These are phyloP conservation scores for Palythoa caribaeorum DNA, from an alignment of 92 coral and sea anemone genomes.

Conservation along the genomic window DNA sequence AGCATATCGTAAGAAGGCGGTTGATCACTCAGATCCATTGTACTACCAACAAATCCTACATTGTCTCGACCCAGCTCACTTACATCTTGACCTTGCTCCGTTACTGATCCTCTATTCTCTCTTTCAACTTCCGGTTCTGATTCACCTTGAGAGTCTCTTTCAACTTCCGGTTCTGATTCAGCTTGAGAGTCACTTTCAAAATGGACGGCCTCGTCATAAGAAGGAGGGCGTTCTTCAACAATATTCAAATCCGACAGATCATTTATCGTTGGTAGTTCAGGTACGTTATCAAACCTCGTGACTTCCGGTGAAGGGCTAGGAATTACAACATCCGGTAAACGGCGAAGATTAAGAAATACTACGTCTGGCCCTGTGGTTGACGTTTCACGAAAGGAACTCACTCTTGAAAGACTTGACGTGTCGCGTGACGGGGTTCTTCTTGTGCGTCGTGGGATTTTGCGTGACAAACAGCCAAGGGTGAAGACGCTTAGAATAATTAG, in stretches of 20 bases:
- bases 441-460: not conserved
- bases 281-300: not conserved
- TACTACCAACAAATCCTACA: constrained; percentile 26
- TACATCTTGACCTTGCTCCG: not conserved
- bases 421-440: not conserved
- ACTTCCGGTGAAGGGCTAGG: constrained; percentile 7
- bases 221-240: constrained; percentile 28
- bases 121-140: constrained; percentile 35
- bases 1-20: constrained; percentile 17
- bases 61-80: constrained; percentile 26
- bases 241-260: constrained; percentile 31
- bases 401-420: constrained; percentile 17
- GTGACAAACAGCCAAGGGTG: constrained; percentile 14
- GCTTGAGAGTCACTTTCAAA: constrained; percentile 1
- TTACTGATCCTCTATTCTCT: not conserved
- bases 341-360: constrained; percentile 16
- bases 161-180: not conserved
- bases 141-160: not conserved
- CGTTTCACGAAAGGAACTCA: constrained; percentile 25
- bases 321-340: constrained; percentile 22
- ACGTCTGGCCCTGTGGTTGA: not conserved
- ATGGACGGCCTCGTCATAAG: constrained; percentile 31
- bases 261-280: constrained; percentile 31
- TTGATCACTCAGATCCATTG: constrained; percentile 6
- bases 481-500: not conserved